Evolutionary conservation across 2,888 invertebrate species (phyloP).

Genomic region (Folsomia candida): DNA sequence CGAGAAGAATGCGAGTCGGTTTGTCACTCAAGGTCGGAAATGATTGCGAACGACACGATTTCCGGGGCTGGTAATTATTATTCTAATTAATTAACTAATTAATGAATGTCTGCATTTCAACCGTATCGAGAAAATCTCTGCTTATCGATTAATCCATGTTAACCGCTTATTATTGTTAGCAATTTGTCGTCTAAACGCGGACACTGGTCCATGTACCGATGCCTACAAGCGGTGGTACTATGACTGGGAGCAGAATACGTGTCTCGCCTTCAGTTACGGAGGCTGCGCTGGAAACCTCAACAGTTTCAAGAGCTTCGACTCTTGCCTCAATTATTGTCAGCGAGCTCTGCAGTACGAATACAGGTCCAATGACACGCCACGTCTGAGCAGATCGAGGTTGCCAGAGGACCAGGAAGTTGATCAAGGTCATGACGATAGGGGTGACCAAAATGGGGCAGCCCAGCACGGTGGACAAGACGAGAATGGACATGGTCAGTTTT

Average conservation of each 20-base stretch:
- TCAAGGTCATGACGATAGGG: neutral
- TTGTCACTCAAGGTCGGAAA: conserved; percentile 56
- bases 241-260: conserved; percentile 67
- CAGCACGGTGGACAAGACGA: too few species aligned
- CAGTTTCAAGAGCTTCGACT: conserved; percentile 67
- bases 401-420: too few species aligned
- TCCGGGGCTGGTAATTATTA: conserved; percentile 33
- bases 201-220: conserved; percentile 63
- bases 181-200: conserved; percentile 65
- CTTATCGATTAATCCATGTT: neutral
- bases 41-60: conserved; percentile 53
- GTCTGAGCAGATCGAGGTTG: too few species aligned
- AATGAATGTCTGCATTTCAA: neutral
- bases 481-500: too few species aligned
- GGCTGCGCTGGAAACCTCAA: conserved; percentile 87
- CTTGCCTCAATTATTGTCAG: conserved; percentile 65
- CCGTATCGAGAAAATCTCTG: too few species aligned
- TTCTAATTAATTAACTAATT: neutral
- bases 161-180: conserved; percentile 55
- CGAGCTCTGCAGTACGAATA: conserved; percentile 22
- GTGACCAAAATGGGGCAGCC: neutral
- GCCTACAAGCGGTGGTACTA: conserved; percentile 54
- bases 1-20: conserved; percentile 70
- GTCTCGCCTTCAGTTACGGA: conserved; percentile 75
- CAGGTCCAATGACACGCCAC: neutral